Base-by-base conservation (phyloP, 2,113 vertebrate genomes). In the Tetrax tetrax region DNA sequence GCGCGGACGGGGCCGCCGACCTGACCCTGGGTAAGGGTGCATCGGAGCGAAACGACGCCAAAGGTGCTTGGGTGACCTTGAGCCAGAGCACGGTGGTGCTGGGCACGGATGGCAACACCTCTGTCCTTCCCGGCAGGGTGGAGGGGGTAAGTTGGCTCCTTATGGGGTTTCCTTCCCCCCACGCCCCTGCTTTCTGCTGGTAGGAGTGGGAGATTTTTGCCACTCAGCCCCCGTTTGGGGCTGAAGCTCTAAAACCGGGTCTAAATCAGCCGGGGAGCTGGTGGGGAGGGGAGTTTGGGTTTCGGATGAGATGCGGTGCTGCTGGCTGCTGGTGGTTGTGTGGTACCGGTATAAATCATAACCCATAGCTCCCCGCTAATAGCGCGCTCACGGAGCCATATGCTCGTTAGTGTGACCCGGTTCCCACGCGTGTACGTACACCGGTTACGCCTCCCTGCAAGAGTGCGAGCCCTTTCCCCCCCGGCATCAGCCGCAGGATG, bases 51-150 rank as follows among this genome's bases (percentile, higher is more conserved):
- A 99, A 99, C 98, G 98, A 98, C 86, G 95, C 98, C 96, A 97
- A 98, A 61, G 97, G 98, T 56, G 98, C 98, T 97, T 99, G 99
- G 99, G 98, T 98, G 91, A 97, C 98, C 83, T 98, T 99, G 98
- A 99, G 98, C 98, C 99, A 99, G 97, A 99, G 99, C 79, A 99
- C 99, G 66, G 99, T 99, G 97, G 98, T 99, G 28, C 96, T 99
- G 98, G 99, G 99, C 76, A 97, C 99, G 69, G 99, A 99, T 96
- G 99, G 99, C 60, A 99, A 98, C 98, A 98, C 99, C 54, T 99
- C 99, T 25, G 99, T 99, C 65, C 98, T 99, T 77, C 98, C 99
- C 12, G 98, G 98, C 94, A 98, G 97, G 79, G 74, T 97, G 92
- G 97, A 97, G 31, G 98, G 97, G 99, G 99, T 99, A 98, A 99